Percentiles rank a stretch among this genome's conserved stretches.
Conservation (phyloP, 2,113 vertebrate species). For the Nothoprocta pentlandii region DNA sequence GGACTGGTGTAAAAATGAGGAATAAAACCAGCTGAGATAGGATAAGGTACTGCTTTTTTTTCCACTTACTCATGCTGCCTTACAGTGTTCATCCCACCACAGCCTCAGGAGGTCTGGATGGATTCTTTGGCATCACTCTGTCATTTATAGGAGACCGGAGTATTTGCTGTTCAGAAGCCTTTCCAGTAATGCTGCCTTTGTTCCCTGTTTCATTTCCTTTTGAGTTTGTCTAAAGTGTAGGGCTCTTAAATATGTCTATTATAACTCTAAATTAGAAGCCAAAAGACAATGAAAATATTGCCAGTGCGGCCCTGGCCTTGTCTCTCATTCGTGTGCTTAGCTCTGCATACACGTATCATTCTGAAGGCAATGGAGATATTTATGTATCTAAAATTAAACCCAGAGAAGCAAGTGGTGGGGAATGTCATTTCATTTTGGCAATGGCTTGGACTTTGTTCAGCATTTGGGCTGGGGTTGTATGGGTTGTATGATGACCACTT, state of each 20-base stretch:
- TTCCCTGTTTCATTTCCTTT: neutral
- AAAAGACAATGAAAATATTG: neutral
- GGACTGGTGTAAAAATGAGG: neutral
- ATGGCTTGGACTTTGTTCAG: neutral
- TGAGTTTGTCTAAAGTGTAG: neutral
- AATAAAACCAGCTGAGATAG: neutral
- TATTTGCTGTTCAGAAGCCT: neutral
- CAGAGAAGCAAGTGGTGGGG: neutral
- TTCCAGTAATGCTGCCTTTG: neutral
- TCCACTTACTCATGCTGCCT: neutral
- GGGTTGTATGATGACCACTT: accelerated
- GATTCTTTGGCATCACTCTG: neutral
- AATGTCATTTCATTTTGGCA: neutral
- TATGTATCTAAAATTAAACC: neutral
- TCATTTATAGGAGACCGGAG: neutral
- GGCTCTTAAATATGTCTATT: neutral
- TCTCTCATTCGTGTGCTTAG: neutral
- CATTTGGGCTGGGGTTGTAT: neutral
- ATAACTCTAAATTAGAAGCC: neutral
- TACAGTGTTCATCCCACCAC: neutral
- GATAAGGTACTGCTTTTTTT: neutral
- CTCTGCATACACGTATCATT: neutral
- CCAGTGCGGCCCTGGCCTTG: neutral
- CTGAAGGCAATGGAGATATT: neutral
- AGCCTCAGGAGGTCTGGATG: neutral